Evolutionary conservation across 2,888 invertebrate genomes (phyloP).

Genomic region (Lepidochrysops patricia): DNA sequence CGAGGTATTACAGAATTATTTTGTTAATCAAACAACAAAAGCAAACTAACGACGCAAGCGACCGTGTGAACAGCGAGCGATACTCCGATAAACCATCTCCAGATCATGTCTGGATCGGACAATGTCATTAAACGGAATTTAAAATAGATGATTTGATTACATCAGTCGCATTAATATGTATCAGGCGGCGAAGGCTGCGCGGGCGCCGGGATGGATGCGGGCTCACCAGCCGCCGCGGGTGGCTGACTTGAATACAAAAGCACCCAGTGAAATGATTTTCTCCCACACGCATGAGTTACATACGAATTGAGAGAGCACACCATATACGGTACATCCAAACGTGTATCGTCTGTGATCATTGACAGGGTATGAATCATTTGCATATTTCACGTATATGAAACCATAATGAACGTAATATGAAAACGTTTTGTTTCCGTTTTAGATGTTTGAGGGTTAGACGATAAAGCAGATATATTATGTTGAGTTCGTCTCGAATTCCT

Average conservation of each 20-base stretch:
- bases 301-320: constrained; percentile 9
- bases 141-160: constrained; percentile 16
- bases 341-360: background rate
- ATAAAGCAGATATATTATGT: background rate
- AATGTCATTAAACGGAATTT: background rate
- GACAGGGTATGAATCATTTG: constrained; percentile 1
- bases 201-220: constrained; percentile 54
- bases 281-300: constrained; percentile 23
- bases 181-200: constrained; percentile 56
- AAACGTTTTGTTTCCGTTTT: background rate
- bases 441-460: background rate
- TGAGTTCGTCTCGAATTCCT: too few relatives aligned
- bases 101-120: background rate
- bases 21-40: too few relatives aligned
- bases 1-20: too few relatives aligned
- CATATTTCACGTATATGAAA: background rate
- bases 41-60: too few relatives aligned
- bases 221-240: constrained; percentile 47
- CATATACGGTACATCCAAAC: background rate
- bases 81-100: background rate
- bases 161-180: constrained; percentile 52
- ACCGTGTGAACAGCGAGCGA: background rate
- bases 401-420: background rate
- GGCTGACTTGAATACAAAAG: constrained; percentile 52
- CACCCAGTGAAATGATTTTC: constrained; percentile 32